Evolutionary conservation across 2,797 vertebrate genomes (phyloP).

Genomic region (Muscicapa striata): DNA sequence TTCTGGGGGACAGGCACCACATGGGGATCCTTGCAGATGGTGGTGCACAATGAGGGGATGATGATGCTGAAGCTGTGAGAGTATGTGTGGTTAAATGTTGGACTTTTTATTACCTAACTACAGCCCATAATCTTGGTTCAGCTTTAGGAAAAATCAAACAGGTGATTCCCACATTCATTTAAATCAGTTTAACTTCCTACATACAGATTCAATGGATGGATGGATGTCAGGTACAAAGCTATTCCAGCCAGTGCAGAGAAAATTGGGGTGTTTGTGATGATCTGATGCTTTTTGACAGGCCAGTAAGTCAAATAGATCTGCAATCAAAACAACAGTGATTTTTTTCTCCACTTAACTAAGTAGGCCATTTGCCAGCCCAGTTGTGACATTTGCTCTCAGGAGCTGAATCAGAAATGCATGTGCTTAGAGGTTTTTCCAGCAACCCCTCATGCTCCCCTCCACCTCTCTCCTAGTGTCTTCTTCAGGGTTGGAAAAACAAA

Average conservation of each 20-base stretch:
- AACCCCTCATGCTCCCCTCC: neutral
- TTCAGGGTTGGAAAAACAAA: neutral
- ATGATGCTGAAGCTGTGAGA: neutral
- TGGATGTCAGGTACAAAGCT: neutral
- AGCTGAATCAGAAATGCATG: neutral
- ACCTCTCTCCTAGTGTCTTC: neutral
- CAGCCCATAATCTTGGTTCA: neutral
- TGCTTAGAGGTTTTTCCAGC: neutral
- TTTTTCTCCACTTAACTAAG: neutral
- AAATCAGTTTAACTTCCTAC: neutral
- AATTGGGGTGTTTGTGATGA: neutral
- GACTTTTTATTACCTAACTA: neutral
- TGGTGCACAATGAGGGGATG: rapidly evolving
- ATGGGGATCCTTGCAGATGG: rapidly evolving
- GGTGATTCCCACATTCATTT: neutral
- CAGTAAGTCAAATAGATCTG: neutral
- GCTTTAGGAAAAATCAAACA: neutral
- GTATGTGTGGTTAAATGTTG: neutral
- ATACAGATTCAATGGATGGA: neutral
- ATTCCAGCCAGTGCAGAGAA: neutral
- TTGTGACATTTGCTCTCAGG: neutral
- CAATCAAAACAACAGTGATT: neutral
- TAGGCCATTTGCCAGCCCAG: neutral
- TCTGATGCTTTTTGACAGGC: neutral
- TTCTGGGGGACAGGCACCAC: rapidly evolving